Conservation (phyloP, 2,797 vertebrate species). For the Sus cebifrons region DNA sequence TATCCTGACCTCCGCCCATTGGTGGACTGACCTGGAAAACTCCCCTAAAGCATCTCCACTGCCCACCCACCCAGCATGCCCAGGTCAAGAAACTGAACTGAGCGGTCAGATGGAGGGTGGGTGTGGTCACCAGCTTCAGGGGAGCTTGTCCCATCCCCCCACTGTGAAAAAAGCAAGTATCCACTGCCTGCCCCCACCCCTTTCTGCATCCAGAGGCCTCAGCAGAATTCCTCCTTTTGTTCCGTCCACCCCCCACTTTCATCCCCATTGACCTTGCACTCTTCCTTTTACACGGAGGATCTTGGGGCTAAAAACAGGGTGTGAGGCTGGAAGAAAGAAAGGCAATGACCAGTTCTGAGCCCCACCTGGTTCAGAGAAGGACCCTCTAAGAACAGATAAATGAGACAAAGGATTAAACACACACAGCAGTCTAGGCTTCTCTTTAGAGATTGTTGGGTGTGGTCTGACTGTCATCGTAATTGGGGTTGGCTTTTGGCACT, state of each 20-base stretch:
- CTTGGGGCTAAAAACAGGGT: background rate
- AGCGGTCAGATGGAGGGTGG: background rate
- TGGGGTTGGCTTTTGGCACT: background rate
- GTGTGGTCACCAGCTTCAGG: background rate
- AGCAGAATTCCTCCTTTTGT: fast-evolving
- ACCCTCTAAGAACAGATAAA: fast-evolving
- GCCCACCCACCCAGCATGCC: background rate
- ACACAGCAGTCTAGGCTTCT: fast-evolving
- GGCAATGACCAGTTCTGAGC: background rate
- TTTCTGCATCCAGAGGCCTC: too few relatives aligned
- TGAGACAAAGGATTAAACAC: fast-evolving
- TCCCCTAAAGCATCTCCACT: too few relatives aligned
- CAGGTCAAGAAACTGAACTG: too few relatives aligned
- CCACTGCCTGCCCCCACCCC: fast-evolving
- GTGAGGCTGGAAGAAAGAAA: background rate
- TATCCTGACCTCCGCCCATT: too few relatives aligned
- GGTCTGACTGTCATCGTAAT: too few relatives aligned
- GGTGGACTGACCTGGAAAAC: fast-evolving
- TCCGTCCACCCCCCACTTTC: background rate
- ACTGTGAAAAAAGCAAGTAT: background rate
- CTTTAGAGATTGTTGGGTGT: background rate
- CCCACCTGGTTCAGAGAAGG: background rate
- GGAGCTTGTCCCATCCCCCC: fast-evolving
- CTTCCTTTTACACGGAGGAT: background rate
- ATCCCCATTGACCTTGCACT: background rate